A percentile compares a stretch with the other conserved stretches of the same genome.
Evolutionary conservation across 2,797 vertebrate genomes (phyloP).

Genomic region (Danio kyathit): DNA sequence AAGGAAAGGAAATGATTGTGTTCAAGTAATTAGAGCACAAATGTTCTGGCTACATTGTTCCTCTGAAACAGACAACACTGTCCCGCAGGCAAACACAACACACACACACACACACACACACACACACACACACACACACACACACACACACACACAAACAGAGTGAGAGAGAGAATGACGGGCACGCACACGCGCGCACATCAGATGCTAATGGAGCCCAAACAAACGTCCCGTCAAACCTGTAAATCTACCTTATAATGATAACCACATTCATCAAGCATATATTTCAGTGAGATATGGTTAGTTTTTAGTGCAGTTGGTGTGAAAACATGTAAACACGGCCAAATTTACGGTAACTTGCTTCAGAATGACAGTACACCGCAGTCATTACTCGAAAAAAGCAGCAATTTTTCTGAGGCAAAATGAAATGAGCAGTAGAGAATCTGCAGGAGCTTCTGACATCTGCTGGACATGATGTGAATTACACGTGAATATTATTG

Average conservation of each 20-base stretch:
- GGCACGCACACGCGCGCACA: slow-evolving; percentile 29
- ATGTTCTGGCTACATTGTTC: slow-evolving; percentile 18
- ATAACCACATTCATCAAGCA: slow-evolving; percentile 49
- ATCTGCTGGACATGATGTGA: not conserved
- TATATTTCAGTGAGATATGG: slow-evolving; percentile 25
- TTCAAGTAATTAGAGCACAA: slow-evolving; percentile 47
- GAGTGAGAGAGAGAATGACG: not conserved
- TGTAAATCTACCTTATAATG: slow-evolving; percentile 39
- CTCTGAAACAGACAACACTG: slow-evolving; percentile 31
- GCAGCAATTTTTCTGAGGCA: slow-evolving; percentile 6
- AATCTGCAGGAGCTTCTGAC: not conserved
- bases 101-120: not conserved
- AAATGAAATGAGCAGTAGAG: not conserved
- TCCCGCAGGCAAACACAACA: slow-evolving; percentile 20
- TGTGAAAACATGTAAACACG: not conserved
- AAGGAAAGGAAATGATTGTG: slow-evolving; percentile 27
- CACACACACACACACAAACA: not conserved
- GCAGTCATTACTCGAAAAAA: slow-evolving; percentile 14
- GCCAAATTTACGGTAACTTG: not conserved
- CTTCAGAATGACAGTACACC: not conserved
- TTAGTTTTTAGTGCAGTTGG: not conserved
- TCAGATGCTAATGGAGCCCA: slow-evolving; percentile 45
- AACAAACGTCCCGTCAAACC: slow-evolving; percentile 50
- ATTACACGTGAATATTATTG: not conserved
- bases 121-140: slow-evolving; percentile 15